These are phyloP conservation scores for Lophotis ruficrista DNA, from an alignment of 2,113 vertebrate genomes.

Conservation along the genomic window DNA sequence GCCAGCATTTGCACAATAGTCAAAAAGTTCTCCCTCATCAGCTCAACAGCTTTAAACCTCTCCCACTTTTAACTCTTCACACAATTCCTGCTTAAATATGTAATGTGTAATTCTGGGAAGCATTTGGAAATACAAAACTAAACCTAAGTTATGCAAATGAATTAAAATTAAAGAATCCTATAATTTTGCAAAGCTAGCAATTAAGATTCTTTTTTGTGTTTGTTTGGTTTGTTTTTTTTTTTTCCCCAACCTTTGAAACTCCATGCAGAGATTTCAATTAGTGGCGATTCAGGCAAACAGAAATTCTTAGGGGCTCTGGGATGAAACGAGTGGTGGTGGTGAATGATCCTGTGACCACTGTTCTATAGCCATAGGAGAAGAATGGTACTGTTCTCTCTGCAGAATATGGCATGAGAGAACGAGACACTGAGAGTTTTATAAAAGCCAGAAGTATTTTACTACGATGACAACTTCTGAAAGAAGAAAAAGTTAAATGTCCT, in stretches of 20 bases:
- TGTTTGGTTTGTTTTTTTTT: neutral
- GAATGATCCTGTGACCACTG: neutral
- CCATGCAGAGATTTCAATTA: neutral
- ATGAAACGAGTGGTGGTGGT: neutral
- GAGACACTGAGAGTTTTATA: neutral
- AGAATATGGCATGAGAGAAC: neutral
- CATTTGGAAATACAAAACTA: neutral
- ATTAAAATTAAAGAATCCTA: neutral
- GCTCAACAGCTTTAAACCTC: neutral
- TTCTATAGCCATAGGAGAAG: neutral
- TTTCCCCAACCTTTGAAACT: neutral
- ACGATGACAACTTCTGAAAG: neutral
- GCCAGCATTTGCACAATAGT: neutral
- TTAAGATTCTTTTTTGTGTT: neutral
- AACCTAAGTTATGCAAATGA: neutral
- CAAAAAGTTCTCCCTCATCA: neutral
- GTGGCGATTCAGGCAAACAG: neutral
- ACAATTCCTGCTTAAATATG: neutral
- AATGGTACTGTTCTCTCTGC: neutral
- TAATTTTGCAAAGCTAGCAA: neutral
- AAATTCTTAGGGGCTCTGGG: neutral
- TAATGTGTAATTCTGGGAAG: neutral
- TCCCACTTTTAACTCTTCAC: neutral
- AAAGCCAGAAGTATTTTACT: neutral
- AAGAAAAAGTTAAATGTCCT: neutral